phyloP scores from a whole-genome alignment of 2,797 vertebrate species.

The Pseudotriccus pelzelni region DNA sequence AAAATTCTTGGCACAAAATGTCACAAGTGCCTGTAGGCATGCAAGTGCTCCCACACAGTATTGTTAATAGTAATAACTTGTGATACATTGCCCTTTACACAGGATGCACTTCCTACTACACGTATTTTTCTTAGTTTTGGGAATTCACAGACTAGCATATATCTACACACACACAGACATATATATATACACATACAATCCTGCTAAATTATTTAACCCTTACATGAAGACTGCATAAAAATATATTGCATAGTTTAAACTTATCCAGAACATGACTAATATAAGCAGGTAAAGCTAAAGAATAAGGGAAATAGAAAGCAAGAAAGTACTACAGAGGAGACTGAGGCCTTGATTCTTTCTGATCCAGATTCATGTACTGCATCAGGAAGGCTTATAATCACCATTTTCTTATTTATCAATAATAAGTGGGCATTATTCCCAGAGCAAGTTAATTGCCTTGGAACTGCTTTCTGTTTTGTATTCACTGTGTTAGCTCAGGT shows the following conservation, averaged over 20 bases:
- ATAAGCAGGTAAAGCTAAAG: neutral
- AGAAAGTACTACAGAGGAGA: neutral
- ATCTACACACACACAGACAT: neutral
- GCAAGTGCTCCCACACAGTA: neutral
- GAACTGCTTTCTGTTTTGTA: neutral
- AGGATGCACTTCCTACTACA: neutral
- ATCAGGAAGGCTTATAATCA: neutral
- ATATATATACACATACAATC: neutral
- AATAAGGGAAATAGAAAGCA: neutral
- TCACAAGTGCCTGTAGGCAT: neutral
- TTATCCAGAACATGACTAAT: neutral
- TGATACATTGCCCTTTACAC: neutral
- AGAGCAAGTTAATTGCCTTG: neutral
- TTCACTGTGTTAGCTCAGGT: neutral
- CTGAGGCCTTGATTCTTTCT: neutral
- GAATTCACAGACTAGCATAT: neutral
- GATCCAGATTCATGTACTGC: neutral
- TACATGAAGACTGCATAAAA: neutral
- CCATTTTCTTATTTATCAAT: neutral
- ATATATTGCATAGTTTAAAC: neutral
- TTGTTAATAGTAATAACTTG: neutral
- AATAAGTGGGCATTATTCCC: neutral
- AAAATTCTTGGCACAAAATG: neutral
- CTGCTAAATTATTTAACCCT: neutral
- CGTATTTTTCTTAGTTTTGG: neutral